Conservation (phyloP, 2,797 vertebrate genomes). For the Liasis olivaceus region DNA sequence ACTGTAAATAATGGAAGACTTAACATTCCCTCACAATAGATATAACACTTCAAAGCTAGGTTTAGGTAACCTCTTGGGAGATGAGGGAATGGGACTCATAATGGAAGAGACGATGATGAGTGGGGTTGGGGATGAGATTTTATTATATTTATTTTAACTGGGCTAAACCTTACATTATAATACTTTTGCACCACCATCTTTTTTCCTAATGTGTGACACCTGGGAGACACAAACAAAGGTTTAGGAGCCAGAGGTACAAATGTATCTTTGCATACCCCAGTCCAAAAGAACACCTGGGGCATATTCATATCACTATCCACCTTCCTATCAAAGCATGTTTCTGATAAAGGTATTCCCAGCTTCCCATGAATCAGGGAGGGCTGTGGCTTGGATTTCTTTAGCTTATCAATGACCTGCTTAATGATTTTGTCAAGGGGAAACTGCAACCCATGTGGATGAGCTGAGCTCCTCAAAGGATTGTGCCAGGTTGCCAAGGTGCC, state of each 20-base stretch:
- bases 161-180: neutral
- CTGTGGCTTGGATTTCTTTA: conserved; percentile 15
- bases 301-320: neutral
- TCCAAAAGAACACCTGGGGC: neutral
- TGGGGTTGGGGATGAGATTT: neutral
- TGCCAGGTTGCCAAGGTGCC: neutral
- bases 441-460: conserved; percentile 8
- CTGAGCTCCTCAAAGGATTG: neutral
- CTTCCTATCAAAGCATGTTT: neutral
- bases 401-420: neutral
- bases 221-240: neutral
- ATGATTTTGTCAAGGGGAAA: conserved; percentile 1
- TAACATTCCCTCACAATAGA: neutral
- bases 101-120: neutral
- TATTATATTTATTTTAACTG: neutral
- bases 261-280: neutral
- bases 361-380: conserved; percentile 4
- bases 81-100: neutral
- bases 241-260: neutral
- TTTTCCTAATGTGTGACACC: neutral
- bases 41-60: neutral
- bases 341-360: neutral
- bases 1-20: neutral
- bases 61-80: neutral
- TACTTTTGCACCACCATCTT: neutral